Base-by-base conservation (phyloP, 2,888 invertebrate species). In the Noctuana brunneofusca region DNA sequence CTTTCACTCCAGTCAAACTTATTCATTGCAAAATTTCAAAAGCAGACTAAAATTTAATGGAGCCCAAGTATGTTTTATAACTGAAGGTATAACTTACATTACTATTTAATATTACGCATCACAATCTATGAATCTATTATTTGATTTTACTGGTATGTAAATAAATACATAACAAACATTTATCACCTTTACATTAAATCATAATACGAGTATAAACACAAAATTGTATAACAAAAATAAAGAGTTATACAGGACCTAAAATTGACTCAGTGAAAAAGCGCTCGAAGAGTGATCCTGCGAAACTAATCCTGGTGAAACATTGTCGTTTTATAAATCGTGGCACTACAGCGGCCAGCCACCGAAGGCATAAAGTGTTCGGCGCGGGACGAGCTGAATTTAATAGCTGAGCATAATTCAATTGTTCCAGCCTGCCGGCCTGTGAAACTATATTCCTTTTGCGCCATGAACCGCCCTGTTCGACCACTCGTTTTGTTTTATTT, bases 331-430 rank as follows among this genome's bases (percentile, higher is more conserved):
- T 73, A 76, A 80, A 81, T 77, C 67, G 70, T 65, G 68, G 74
- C 74, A 72, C 71, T 75, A 78, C 79, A 75, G 71, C 71, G 75
- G 71, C 72, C 66, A 65, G 66, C 75, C 73, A 78, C 75, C 57
- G 71, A 73, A 74, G 68, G 72, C 70, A 79, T 76, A 76, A 78
- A 79, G 75, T 75, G 74, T 74, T 69, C 70, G 71, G 65, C 60
- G 58, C 71, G 75, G 69, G 68, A 66, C 67, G 66, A 67, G 67
- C 65, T 72, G 80, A 75, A 79, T 81, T 83, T 84, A 86, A 87
- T 86, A 84, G 82, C 81, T 79, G 81, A 73, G 75, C 72, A 84
- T 87, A 86, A 88, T 87, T 84, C 84, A 86, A 88, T 88, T 84
- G 87, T 85, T 83, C 82, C 81, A 72, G 80, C 70, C 75, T 79